Base-by-base conservation (phyloP, 2,888 invertebrate genomes). In the Polylopha cassiicola region DNA sequence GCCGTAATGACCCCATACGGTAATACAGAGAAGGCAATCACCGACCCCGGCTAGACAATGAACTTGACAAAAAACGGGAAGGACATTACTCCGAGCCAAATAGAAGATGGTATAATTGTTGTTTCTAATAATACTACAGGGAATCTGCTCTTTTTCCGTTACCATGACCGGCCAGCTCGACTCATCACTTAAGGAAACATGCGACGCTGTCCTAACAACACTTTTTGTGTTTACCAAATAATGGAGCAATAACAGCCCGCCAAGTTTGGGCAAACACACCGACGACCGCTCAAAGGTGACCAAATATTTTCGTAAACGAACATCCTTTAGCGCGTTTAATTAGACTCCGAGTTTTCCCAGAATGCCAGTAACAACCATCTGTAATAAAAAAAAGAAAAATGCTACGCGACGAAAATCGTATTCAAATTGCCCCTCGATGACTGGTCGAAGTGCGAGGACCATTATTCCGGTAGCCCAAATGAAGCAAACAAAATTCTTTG, bases 401-500 rank as follows among this genome's bases (percentile, higher is more conserved):
- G 44, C 53, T 55, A 61, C 51, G 43, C 49, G 45, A 42, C 43
- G 51, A 51, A 61, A 58, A 56, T 53, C 47, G 57, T 61, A 72
- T 71, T 67, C 65, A 76, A 77, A 75, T 73, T 73, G 61, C 50
- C 47, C 51, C 52, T 29, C 45, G 59, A 63, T 68, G 69, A 65
- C 57, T 53, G 61, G 56, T 42, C 58, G 54, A 65, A 72, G 72
- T 70, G 75, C 67, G 67, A 72, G 65, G 58, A 50, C 66, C 64
- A 65, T 73, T 65, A 73, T 66, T 73, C 68, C 66, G 65, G 74
- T 65, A 68, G 65, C 65, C 55, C 43, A 67, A 67, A 68, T 63
- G 46, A 58, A 67, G 53, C 52, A 67, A 64, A 66, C 61, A 58
- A 58, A 50, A 42, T 30, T 45, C 37, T 20, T 39, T 38, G 48